Conservation (phyloP, 2,797 vertebrate species). For the Microhierax caerulescens region DNA sequence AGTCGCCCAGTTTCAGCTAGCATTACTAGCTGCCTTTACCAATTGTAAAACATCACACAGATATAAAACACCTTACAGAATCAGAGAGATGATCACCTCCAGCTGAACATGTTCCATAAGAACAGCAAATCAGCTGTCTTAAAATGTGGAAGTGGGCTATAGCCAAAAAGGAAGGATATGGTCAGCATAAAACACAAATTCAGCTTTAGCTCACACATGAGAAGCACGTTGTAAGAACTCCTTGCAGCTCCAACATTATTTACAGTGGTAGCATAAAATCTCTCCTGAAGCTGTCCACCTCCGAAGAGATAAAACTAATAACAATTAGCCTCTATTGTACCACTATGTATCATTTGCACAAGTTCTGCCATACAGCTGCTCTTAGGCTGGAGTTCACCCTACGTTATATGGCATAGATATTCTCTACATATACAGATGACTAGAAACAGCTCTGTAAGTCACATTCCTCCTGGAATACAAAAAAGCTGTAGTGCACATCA, state of each 20-base stretch:
- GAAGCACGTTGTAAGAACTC: not conserved
- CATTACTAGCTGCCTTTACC: not conserved
- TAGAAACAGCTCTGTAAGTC: not conserved
- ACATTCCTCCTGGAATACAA: not conserved
- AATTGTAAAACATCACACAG: not conserved
- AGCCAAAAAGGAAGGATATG: not conserved
- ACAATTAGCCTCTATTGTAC: not conserved
- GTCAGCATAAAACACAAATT: not conserved
- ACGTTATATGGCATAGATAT: not conserved
- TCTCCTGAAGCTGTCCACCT: not conserved
- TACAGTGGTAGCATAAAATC: not conserved
- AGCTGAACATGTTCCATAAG: not conserved
- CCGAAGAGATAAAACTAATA: not conserved
- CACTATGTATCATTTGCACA: not conserved
- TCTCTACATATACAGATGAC: not conserved
- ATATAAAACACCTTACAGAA: not conserved
- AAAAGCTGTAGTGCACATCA: not conserved
- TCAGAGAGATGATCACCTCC: not conserved
- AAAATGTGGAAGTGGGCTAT: no score
- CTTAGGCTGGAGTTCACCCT: not conserved
- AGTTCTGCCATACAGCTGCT: not conserved
- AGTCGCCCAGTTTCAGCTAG: not conserved
- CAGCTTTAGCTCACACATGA: not conserved
- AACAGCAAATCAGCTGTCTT: not conserved
- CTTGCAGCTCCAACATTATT: not conserved